Base-by-base conservation (phyloP, 2,888 invertebrate species). In the Ptycholaimellus sp. region DNA sequence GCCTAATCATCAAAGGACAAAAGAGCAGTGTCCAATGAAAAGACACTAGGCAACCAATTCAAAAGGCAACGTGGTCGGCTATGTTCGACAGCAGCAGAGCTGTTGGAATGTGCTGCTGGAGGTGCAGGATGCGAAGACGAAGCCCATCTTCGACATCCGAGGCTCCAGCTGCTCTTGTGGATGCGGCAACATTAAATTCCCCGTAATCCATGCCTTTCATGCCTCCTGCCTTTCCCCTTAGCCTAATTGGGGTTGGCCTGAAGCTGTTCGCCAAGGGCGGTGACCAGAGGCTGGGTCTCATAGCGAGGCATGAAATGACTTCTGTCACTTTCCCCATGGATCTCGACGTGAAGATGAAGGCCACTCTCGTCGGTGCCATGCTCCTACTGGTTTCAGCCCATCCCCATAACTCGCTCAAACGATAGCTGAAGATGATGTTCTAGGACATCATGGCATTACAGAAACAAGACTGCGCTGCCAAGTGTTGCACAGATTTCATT, bases 281-380 rank as follows among this genome's bases (percentile, higher is more conserved):
- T 6, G 25, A 9, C 4, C 28, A 32, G 17, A 13, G 74, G 60
- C 73, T 85, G 39, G 85, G 85, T 2, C 72, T 71, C 57, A 82
- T 87, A 48, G 74, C 76, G 1, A 83, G 83, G 58, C 75, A 80
- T 55, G 83, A 82, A 81, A 71, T 76, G 0, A 82, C 82, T 0
- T 52, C 80, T 32, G 66, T 85, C 42, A 71, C 71, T n/a, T 85
- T 39, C 21, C 39, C 39, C 4, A 35, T 35, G 20, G 39, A 39
- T 30, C 23, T 39, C 22, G 39, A 39, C 18, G 35, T 39, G 22
- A 39, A 34, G 19, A 22, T 30, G 17, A 39, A 39, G 18, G 39
- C 35, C 6, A 35, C 35, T 13, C 9, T 39, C 20, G 5, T 39
- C 25, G 39, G 35, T n/a, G 35, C 39, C 19, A 19, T 35, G 31